Evolutionary conservation across 2,888 invertebrate genomes (phyloP), one percentile per base, ranked within the genome.

Genomic region (Hermaeophaga mercurialis): DNA sequence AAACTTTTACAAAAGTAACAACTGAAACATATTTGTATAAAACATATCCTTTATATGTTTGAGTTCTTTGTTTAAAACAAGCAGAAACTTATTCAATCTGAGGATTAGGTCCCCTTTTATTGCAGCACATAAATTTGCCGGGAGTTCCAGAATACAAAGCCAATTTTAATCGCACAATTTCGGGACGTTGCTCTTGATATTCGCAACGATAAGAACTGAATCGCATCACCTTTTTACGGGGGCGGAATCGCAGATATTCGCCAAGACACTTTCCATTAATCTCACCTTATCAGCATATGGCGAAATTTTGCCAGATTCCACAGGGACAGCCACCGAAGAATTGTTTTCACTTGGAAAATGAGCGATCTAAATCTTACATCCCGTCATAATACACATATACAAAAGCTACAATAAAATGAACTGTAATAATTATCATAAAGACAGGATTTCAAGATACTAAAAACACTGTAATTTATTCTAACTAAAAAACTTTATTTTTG

Each of bases 151-250:
- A 19, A 52, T 52, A 52, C 52, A 52, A 52, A 52, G 52, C 43
- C 52, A 44, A 43, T 52, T 52, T 39, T 52, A 52, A 52, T 52
- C 52, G 43, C 43, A 24, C 43, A 43, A 52, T 34, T 52, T 52
- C 52, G 52, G 52, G 52, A 52, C 52, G 43, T 34, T 52, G 52
- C 52, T 52, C 43, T 43, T 33, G 52, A 52, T 52, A n/a, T n/a
- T n/a, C n/a, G n/a, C 33, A n/a, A 15, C 24, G 52, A 52, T 52
- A 52, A 52, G 24, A 11, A 39, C 26, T 26, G 28, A 48, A 48
- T 48, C 52, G 52, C 43, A 24, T 52, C 52, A 52, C 52, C 52
- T 52, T 52, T 52, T 52, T 52, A 43, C 52, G 19, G 52, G 43
- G 17, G 31, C 33, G 22, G 50, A 43, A 31, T 41, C 41, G 33